A percentile compares a stretch with the other conserved stretches of the same genome.
Conservation (phyloP, 2,113 vertebrate genomes). For the Nicator chloris region DNA sequence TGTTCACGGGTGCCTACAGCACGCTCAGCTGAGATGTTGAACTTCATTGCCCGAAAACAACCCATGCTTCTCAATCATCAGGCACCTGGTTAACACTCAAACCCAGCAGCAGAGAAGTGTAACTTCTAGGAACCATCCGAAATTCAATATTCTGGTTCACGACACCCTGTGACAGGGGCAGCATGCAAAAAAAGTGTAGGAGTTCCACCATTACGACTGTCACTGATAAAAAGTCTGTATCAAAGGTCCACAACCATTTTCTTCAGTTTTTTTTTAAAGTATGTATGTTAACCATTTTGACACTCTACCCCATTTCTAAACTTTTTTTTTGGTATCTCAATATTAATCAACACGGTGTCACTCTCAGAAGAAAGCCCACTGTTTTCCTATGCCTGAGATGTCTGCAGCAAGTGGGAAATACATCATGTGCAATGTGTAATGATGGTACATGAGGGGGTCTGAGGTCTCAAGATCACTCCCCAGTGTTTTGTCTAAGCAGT, state of each 20-base stretch:
- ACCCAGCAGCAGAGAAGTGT: neutral
- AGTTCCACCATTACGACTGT: neutral
- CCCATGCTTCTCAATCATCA: neutral
- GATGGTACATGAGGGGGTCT: slow-evolving; percentile 39
- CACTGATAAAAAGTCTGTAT: neutral
- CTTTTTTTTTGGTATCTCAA: neutral
- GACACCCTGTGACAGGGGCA: neutral
- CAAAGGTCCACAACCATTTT: neutral
- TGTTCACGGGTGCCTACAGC: neutral
- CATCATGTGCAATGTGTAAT: slow-evolving; percentile 33
- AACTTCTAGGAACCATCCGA: neutral
- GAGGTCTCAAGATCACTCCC: slow-evolving; percentile 56
- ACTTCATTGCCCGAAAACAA: neutral
- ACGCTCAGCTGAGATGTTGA: neutral
- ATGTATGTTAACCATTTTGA: neutral
- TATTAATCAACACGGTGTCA: neutral
- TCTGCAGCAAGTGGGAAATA: slow-evolving; percentile 22
- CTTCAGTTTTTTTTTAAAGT: neutral
- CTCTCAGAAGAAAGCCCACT: neutral
- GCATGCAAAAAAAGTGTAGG: neutral
- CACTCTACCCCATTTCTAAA: neutral
- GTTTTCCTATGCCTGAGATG: neutral
- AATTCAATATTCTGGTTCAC: neutral
- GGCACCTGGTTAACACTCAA: neutral
- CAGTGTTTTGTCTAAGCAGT: slow-evolving; percentile 67